Base-by-base conservation (phyloP, 2,888 invertebrate genomes). In the Aethes cnicana region DNA sequence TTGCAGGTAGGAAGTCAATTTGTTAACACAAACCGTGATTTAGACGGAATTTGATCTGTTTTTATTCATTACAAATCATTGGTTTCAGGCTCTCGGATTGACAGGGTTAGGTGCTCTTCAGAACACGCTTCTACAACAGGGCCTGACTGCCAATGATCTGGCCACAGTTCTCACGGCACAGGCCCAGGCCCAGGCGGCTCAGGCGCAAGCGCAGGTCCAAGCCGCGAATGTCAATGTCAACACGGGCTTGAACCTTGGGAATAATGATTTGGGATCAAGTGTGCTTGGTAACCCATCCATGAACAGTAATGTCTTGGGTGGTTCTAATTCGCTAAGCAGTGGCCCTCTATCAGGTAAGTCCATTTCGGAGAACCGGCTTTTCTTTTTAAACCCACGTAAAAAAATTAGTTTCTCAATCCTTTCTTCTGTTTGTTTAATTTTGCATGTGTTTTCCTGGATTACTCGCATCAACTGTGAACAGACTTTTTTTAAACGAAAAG, bases 71-170 rank as follows among this genome's bases (percentile, higher is more conserved):
- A 9, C 16, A 8, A 20, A 16, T 5, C 8, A 9, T 32, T 49
- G 12, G 17, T 80, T 79, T 36, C 64, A 90, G 87, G 90, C 90
- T 7, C 61, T 90, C 30, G 82, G 88, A 30, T 70, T 90, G 30
- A 80, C 84, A 3, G 89, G 90, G 5, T 59, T 90, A 9, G 89
- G 90, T 25, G 87, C 89, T 6, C 73, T 90, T 2, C 90, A 90
- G 55, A 89, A 87, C 62, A 90, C 90, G 61, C 67, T 90, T 5
- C 69, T 90, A 1, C 90, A 90, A 55, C 90, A 90, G 69, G 90
- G 90, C 1, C 66, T 89, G 17, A 87, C 89, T 1, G 88, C 89
- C 2, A 85, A 63, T 58, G 88, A 89, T 47, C 59, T 88, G 17
- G 84, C 88, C 0, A 80, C 84, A 14, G 81, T 87, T 3, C 66